phyloP scores from a whole-genome alignment of 2,888 invertebrate species.

The Cheilosia impressa region DNA sequence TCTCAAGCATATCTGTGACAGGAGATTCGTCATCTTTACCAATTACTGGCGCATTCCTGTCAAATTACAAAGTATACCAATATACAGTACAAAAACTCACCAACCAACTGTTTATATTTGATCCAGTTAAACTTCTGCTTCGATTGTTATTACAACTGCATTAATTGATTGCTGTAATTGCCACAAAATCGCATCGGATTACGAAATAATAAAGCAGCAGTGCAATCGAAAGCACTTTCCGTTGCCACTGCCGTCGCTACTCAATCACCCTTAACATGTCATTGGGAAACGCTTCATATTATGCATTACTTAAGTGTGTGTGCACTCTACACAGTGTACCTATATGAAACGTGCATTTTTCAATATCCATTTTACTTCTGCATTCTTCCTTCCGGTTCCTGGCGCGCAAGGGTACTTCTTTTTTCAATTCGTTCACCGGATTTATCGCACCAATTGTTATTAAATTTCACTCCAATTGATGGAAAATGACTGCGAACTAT shows the following conservation, averaged over 20 bases:
- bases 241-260: slow-evolving; percentile 12
- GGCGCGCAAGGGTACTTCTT: background rate
- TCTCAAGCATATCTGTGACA: too few species aligned
- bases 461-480: slow-evolving; percentile 50
- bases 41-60: too few species aligned
- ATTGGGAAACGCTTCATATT: slow-evolving; percentile 26
- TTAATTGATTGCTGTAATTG: slow-evolving; percentile 57
- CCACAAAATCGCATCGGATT: slow-evolving; percentile 34
- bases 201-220: slow-evolving; percentile 3
- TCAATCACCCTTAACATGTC: slow-evolving; percentile 42
- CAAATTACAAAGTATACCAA: too few species aligned
- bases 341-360: slow-evolving; percentile 23
- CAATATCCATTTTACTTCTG: slow-evolving; percentile 34
- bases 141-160: slow-evolving; percentile 7
- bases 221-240: slow-evolving; percentile 20
- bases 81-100: too few species aligned
- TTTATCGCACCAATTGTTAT: slow-evolving; percentile 57
- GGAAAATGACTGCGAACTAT: background rate
- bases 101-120: slow-evolving; percentile 6
- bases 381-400: slow-evolving; percentile 24
- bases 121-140: background rate
- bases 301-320: slow-evolving; percentile 4
- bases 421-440: background rate
- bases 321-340: background rate
- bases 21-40: too few species aligned